phyloP scores from a whole-genome alignment of 92 coral and sea anemone species.

The Metridium senile region DNA sequence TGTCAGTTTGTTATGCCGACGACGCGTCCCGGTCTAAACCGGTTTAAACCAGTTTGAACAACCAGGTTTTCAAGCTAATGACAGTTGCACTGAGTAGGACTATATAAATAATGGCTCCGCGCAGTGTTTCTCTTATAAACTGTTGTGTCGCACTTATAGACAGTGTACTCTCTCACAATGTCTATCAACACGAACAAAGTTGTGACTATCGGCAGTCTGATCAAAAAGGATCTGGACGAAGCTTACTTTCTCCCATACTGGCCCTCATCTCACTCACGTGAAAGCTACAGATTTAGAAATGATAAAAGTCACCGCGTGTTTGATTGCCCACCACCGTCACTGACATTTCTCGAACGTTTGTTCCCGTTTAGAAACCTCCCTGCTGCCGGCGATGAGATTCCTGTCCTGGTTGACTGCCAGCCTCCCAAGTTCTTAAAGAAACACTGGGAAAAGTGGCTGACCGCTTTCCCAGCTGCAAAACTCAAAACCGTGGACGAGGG shows the following conservation, averaged over 20 bases:
- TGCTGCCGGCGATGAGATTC: constrained; percentile 63
- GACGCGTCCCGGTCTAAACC: not conserved
- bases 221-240: constrained; percentile 44
- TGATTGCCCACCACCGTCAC: constrained; percentile 50
- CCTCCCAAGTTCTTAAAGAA: constrained; percentile 40
- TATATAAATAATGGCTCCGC: not conserved
- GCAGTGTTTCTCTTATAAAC: not conserved
- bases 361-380: constrained; percentile 48
- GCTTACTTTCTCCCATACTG: constrained; percentile 44
- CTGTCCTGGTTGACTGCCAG: constrained; percentile 47
- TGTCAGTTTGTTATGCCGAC: too few relatives aligned
- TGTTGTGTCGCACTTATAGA: too few relatives aligned
- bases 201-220: constrained; percentile 42
- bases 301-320: constrained; percentile 53
- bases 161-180: not conserved
- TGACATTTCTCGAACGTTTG: constrained; percentile 17
- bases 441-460: constrained; percentile 68
- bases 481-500: constrained; percentile 61
- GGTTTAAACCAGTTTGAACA: constrained; percentile 14
- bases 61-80: not conserved
- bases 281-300: constrained; percentile 52
- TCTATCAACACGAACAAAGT: not conserved
- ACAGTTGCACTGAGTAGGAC: not conserved
- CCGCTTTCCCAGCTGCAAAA: constrained; percentile 37
- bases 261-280: constrained; percentile 35